A percentile compares a stretch with the other conserved stretches of the same genome.
Conservation (phyloP, 2,888 invertebrate species). For the Stictocephala bisonia region DNA sequence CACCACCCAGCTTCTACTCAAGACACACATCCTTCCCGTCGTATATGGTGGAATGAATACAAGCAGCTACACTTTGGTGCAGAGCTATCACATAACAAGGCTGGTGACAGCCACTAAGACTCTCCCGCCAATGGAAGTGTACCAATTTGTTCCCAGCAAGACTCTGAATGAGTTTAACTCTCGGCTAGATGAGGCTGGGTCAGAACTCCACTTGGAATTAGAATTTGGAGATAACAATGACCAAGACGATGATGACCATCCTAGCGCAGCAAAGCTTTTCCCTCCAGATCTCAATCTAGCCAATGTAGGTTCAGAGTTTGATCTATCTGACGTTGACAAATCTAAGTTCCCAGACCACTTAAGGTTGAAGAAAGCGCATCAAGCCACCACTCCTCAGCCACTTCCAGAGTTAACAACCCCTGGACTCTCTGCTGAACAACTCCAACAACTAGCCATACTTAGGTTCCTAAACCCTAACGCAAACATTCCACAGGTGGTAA, state of each 20-base stretch:
- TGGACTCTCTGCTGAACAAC: slow-evolving; percentile 75
- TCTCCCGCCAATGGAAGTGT: slow-evolving; percentile 86
- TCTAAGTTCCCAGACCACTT: slow-evolving; percentile 70
- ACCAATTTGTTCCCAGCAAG: slow-evolving; percentile 87
- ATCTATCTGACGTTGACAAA: slow-evolving; percentile 76
- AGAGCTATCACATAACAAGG: slow-evolving; percentile 88
- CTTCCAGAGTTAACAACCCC: slow-evolving; percentile 66
- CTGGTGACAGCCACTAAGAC: slow-evolving; percentile 92
- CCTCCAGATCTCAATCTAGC: slow-evolving; percentile 78
- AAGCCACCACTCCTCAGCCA: slow-evolving; percentile 54
- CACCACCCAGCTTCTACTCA: slow-evolving; percentile 87
- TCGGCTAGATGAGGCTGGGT: slow-evolving; percentile 88
- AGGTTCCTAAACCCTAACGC: slow-evolving; percentile 77
- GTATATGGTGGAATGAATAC: slow-evolving; percentile 80
- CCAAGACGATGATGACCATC: slow-evolving; percentile 64
- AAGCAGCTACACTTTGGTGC: slow-evolving; percentile 83
- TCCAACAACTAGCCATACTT: slow-evolving; percentile 78
- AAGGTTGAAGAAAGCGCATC: slow-evolving; percentile 66
- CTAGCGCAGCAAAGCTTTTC: slow-evolving; percentile 66
- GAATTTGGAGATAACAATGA: slow-evolving; percentile 87
- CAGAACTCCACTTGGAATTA: slow-evolving; percentile 85
- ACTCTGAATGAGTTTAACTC: slow-evolving; percentile 90
- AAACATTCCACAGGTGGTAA: slow-evolving; percentile 75
- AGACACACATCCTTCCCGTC: slow-evolving; percentile 89
- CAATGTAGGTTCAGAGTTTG: slow-evolving; percentile 78